Base-by-base conservation (phyloP, 2,113 vertebrate species). In the Pica pica region DNA sequence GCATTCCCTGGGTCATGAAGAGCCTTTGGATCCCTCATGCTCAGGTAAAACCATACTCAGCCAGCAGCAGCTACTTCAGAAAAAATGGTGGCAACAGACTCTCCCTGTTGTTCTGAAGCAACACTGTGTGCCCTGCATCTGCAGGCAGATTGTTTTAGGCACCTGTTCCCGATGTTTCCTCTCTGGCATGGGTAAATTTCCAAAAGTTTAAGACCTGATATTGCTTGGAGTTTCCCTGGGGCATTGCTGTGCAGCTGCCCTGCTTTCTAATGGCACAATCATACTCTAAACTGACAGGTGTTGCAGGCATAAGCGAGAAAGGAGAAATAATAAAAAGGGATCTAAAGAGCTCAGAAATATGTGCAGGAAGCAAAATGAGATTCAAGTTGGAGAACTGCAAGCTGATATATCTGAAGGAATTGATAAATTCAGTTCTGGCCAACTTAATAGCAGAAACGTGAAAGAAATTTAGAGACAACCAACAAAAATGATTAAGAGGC, bases 241-340 rank as follows among this genome's bases (percentile, higher is more conserved):
- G 93, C 79, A 23, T 39, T 23, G 50, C 87, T 39, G 67, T 90
- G 89, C 81, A 90, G 67, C 83, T 91, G 91, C 87, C 75, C 87
- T 86, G 67, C 85, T 87, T 73, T 76, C 85, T 76, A 77, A 67
- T 67, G 70, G 74, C 33, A 50, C 82, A 71, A 12, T 87, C 49
- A 7, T 28, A 23, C 49, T 79, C 87, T 26, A 53, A 94, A 90
- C 42, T 65, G 95, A 83, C 93, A 92, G 92, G 85, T 90, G 93
- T 63, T 86, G 90, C 82, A 77, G 77, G 77, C 3, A 0, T 31
- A 87, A 79, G 74, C 0, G 2, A 90, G 63, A 30, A 56, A 88
- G 71, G 71, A 77, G 59, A 95, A 95, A 95, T 97, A 95, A 95
- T 96, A 85, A 90, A 94, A 94, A 88, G 55, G 82, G 82, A 92